phyloP scores from a whole-genome alignment of 2,888 invertebrate species.

The Allygus modestus region DNA sequence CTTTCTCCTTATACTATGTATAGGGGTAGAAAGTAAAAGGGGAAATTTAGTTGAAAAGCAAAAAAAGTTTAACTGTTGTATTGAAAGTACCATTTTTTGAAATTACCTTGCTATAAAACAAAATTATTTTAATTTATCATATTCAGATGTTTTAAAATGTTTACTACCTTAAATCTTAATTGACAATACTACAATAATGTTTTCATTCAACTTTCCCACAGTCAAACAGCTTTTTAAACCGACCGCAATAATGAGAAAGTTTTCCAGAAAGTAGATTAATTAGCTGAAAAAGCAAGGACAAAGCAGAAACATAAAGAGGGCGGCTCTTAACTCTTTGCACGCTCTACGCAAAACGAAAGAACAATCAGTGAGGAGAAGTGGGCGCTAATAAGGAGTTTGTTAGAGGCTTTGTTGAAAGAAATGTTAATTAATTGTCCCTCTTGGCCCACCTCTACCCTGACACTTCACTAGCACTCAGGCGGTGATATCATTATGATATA shows the following conservation, averaged over 20 bases:
- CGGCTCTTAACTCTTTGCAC: neutral
- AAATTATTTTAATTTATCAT: too few relatives aligned
- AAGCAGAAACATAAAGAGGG: slow-evolving; percentile 16
- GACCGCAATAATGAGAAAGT: neutral
- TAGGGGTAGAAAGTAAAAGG: too few relatives aligned
- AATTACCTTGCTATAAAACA: too few relatives aligned
- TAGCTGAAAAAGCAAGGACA: neutral
- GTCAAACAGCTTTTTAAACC: neutral
- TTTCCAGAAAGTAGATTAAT: neutral
- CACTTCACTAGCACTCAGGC: neutral
- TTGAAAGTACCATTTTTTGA: too few relatives aligned
- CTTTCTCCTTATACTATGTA: too few relatives aligned
- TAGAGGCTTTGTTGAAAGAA: slow-evolving; percentile 37
- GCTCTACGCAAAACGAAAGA: slow-evolving; percentile 22
- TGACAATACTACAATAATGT: too few relatives aligned
- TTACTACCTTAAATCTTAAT: too few relatives aligned
- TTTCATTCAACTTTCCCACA: too few relatives aligned
- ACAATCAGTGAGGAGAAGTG: slow-evolving; percentile 22
- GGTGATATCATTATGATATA: neutral
- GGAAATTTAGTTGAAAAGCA: too few relatives aligned
- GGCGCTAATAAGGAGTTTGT: slow-evolving; percentile 54
- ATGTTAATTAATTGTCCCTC: slow-evolving; percentile 49
- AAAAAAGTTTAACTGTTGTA: too few relatives aligned
- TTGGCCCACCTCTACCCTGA: neutral
- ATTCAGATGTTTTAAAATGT: too few relatives aligned